Evolutionary conservation across 2,797 vertebrate genomes (phyloP).

Genomic region (Neosilurus hyrtlii): DNA sequence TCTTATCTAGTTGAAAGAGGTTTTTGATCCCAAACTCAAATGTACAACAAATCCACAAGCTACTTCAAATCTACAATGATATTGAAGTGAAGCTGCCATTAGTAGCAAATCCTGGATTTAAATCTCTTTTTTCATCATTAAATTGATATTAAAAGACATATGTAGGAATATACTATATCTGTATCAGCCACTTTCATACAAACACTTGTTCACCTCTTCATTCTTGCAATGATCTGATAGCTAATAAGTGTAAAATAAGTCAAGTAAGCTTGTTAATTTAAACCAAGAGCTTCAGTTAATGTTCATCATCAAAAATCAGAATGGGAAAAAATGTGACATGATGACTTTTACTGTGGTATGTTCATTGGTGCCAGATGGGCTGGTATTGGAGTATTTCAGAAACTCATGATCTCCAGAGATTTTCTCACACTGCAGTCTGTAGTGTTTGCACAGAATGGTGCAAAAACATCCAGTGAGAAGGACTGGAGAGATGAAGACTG

Average conservation of each 20-base stretch:
- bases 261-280: not conserved
- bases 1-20: not conserved
- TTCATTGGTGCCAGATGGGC: not conserved
- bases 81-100: not conserved
- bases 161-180: not conserved
- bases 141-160: not conserved
- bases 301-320: not conserved
- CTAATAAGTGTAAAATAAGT: not conserved
- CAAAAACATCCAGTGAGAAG: not conserved
- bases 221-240: not conserved
- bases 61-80: not conserved
- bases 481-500: not conserved
- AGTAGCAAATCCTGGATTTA: not conserved
- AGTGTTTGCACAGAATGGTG: not conserved
- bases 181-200: not conserved
- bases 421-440: not conserved
- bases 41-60: not conserved
- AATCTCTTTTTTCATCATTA: not conserved
- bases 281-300: not conserved
- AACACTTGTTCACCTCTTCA: not conserved
- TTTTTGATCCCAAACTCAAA: no score
- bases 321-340: not conserved
- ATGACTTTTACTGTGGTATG: not conserved
- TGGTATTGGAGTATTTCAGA: not conserved
- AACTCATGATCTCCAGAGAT: not conserved